Conservation (phyloP, 1,140 invertebrate genomes). For the Drosophila sp. region DNA sequence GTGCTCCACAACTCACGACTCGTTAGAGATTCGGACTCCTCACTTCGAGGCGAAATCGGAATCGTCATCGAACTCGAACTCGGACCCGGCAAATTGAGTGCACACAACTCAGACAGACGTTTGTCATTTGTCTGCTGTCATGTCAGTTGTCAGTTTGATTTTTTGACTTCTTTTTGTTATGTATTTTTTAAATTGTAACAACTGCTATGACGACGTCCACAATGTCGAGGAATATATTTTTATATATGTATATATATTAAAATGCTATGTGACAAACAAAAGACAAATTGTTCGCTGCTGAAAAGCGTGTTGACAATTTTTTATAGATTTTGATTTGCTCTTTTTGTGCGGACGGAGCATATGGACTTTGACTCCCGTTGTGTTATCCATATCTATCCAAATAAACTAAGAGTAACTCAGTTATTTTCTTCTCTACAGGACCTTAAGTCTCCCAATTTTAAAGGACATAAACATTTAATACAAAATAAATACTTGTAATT, state of each 20-base stretch:
- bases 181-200: constrained; percentile 64
- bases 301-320: constrained; percentile 62
- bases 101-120: constrained; percentile 65
- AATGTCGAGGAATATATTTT: constrained; percentile 32
- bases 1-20: constrained; percentile 33
- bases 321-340: constrained; percentile 42
- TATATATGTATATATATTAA: constrained; percentile 40
- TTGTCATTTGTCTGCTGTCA: constrained; percentile 83
- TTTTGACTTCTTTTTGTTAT: constrained; percentile 66
- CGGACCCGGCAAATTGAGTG: constrained; percentile 71
- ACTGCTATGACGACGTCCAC: constrained; percentile 56
- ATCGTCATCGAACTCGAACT: constrained; percentile 18
- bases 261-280: constrained; percentile 58
- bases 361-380: background rate
- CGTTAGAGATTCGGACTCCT: constrained; percentile 49
- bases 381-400: too few species aligned
- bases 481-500: too few species aligned
- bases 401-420: too few species aligned
- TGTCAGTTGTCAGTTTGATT: constrained; percentile 83
- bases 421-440: too few species aligned
- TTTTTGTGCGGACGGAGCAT: constrained; percentile 5
- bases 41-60: background rate
- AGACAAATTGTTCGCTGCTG: constrained; percentile 63
- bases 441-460: too few species aligned
- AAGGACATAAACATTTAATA: too few species aligned